Evolutionary conservation across 2,113 vertebrate genomes (phyloP).

Genomic region (Alectura lathami): DNA sequence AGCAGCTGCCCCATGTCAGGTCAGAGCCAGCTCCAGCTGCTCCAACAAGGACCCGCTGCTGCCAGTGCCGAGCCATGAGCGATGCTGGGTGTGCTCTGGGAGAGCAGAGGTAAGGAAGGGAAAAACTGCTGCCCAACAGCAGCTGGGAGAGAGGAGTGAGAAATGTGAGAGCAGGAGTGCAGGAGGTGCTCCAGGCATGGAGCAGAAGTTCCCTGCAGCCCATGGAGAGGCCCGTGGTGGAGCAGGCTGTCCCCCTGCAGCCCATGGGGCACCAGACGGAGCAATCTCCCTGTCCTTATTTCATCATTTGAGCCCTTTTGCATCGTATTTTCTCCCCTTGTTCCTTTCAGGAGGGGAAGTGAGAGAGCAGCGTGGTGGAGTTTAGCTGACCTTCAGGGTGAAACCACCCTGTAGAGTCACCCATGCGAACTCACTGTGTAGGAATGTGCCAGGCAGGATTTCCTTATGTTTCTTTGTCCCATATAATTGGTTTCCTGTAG

Average conservation of each 20-base stretch:
- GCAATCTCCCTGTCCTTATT: neutral
- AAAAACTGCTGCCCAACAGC: neutral
- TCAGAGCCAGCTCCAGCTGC: neutral
- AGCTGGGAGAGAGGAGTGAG: neutral
- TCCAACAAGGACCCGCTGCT: neutral
- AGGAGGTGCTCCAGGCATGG: neutral
- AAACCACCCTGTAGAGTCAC: rapidly evolving
- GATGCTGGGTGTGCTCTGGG: neutral
- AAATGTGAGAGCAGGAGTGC: neutral
- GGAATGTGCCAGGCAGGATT: rapidly evolving
- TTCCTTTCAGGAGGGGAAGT: neutral
- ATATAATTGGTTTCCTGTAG: neutral
- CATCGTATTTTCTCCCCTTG: neutral
- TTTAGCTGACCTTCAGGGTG: neutral
- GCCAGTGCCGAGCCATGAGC: neutral
- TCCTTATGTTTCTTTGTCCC: neutral
- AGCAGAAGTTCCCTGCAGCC: neutral
- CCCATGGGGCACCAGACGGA: neutral
- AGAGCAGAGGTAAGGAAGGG: neutral
- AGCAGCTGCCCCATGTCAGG: neutral
- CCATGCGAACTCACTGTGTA: rapidly evolving
- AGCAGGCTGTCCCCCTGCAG: too few species aligned
- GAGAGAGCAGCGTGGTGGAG: neutral
- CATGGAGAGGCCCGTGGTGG: too few species aligned
- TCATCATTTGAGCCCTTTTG: neutral